A percentile compares a stretch with the other conserved stretches of the same genome.
These are phyloP conservation scores for Gymnocypris eckloni DNA, from an alignment of 2,797 vertebrate genomes.

Conservation along the genomic window DNA sequence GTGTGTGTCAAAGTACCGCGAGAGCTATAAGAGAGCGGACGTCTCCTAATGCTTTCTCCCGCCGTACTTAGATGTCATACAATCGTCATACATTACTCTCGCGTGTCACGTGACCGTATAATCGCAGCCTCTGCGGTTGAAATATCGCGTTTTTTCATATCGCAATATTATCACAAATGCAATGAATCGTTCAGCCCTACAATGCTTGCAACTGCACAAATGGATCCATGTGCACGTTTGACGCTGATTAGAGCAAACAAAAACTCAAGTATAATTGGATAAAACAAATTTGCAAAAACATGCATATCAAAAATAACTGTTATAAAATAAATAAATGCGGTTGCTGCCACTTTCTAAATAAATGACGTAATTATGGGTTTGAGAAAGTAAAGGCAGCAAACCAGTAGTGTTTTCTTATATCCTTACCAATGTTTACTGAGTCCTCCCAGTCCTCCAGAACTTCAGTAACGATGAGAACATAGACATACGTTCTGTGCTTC, in stretches of 20 bases:
- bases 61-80: no score
- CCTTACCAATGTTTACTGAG: constrained; percentile 94
- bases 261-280: not conserved
- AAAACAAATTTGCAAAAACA: not conserved
- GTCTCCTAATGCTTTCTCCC: no score
- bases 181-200: no score
- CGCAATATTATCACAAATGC: no score
- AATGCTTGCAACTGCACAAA: not conserved
- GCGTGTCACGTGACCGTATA: no score
- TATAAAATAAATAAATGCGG: not conserved
- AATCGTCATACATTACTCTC: no score
- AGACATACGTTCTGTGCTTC: constrained; percentile 97
- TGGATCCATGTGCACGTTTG: not conserved
- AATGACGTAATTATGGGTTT: not conserved
- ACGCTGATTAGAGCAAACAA: no score
- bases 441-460: constrained; percentile 99
- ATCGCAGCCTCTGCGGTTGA: no score
- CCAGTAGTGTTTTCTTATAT: not conserved
- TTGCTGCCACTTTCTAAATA: not conserved
- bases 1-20: no score
- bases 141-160: no score
- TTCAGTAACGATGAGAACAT: constrained; percentile 95
- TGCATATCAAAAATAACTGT: not conserved
- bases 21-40: no score
- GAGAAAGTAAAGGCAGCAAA: not conserved